A percentile compares a stretch with the other conserved stretches of the same genome.
Evolutionary conservation across 2,113 vertebrate genomes (phyloP).

Genomic region (Aptenodytes patagonicus): DNA sequence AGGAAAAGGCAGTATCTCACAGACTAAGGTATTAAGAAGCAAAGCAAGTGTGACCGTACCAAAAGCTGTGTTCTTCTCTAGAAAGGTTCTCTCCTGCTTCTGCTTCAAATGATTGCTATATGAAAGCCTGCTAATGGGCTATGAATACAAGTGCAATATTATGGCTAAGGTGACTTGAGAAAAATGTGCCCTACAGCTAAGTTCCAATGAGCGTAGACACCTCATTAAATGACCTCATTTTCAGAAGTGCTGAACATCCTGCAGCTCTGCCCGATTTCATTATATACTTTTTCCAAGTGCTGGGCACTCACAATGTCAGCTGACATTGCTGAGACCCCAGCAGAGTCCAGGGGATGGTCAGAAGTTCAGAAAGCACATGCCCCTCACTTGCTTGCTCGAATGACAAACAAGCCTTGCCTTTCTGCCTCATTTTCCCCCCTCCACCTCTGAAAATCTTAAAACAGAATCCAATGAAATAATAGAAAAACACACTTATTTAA

Average conservation of each 20-base stretch:
- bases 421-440: background rate
- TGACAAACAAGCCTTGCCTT: background rate
- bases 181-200: conserved; percentile 54
- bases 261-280: conserved; percentile 34
- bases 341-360: background rate
- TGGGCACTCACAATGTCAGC: background rate
- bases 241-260: conserved; percentile 45
- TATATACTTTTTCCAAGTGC: background rate
- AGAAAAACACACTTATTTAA: background rate
- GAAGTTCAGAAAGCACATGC: background rate
- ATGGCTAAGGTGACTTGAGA: conserved; percentile 42
- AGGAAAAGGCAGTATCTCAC: background rate
- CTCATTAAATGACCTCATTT: conserved; percentile 68
- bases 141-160: background rate
- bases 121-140: background rate
- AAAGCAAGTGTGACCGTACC: background rate
- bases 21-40: background rate
- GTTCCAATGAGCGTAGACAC: conserved; percentile 23
- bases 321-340: background rate
- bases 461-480: background rate
- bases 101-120: background rate
- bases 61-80: background rate
- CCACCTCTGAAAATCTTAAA: background rate
- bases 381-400: background rate
- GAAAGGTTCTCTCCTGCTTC: background rate